Evolutionary conservation across 1,140 invertebrate genomes (phyloP).

Genomic region (Episyrphus balteatus): DNA sequence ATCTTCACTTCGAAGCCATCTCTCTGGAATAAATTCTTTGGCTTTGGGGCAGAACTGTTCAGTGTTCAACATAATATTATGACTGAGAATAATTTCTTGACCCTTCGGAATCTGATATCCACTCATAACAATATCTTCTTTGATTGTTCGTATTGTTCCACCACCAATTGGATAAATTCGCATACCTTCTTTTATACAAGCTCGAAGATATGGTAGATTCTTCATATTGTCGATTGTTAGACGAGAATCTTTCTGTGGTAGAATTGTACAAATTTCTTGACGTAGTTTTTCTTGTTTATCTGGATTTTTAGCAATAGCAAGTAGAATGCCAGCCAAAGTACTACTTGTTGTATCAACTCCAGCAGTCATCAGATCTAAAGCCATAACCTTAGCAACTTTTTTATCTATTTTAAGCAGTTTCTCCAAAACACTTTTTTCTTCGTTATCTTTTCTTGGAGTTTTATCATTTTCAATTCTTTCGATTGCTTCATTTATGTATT

Average conservation of each 20-base stretch:
- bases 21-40: conserved; percentile 45
- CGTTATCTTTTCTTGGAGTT: conserved; percentile 6
- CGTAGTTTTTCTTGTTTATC: conserved; percentile 53
- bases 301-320: conserved; percentile 49
- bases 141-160: conserved; percentile 40
- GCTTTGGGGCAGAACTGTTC: conserved; percentile 42
- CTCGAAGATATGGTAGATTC: conserved; percentile 48
- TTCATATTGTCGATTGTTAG: conserved; percentile 44
- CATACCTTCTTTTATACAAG: conserved; percentile 53
- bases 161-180: conserved; percentile 43
- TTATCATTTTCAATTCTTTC: conserved; percentile 15
- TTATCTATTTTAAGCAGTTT: conserved; percentile 38
- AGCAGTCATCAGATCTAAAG: conserved; percentile 35
- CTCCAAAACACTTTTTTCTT: conserved; percentile 30
- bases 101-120: conserved; percentile 51
- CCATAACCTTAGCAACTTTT: conserved; percentile 37
- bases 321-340: conserved; percentile 13
- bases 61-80: conserved; percentile 37
- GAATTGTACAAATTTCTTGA: conserved; percentile 45
- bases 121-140: conserved; percentile 43
- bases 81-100: conserved; percentile 41
- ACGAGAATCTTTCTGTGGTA: conserved; percentile 37
- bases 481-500: conserved; percentile 21
- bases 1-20: conserved; percentile 40
- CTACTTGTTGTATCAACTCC: conserved; percentile 31